A percentile compares a stretch with the other conserved stretches of the same genome.
Evolutionary conservation across 2,888 invertebrate species (phyloP).

Genomic region (Melanophora roralis): DNA sequence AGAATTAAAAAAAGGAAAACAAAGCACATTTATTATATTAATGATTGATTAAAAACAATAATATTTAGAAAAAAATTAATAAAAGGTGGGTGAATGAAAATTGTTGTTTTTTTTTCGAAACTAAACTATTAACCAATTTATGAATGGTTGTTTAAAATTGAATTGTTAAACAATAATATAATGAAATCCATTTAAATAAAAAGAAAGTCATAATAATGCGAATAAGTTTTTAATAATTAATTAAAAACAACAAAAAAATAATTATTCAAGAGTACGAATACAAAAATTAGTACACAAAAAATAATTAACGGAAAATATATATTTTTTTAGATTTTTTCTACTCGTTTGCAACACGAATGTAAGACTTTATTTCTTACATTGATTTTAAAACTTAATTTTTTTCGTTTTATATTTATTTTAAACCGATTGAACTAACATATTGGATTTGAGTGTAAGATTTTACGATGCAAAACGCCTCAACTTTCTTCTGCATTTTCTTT

Average conservation of each 20-base stretch:
- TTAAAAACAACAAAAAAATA: constrained; percentile 65
- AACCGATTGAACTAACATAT: constrained; percentile 30
- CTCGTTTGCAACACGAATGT: constrained; percentile 29
- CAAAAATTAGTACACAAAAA: constrained; percentile 76
- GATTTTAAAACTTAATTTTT: background rate
- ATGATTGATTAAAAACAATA: constrained; percentile 40
- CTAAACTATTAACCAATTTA: constrained; percentile 44
- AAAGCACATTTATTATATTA: constrained; percentile 57
- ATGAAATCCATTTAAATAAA: constrained; percentile 46
- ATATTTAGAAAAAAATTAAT: constrained; percentile 29
- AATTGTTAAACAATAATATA: constrained; percentile 3
- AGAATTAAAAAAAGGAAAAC: constrained; percentile 40
- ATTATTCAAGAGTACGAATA: constrained; percentile 70
- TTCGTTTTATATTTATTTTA: background rate
- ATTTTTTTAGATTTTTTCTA: constrained; percentile 51
- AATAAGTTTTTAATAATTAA: constrained; percentile 39
- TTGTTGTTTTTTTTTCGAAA: constrained; percentile 18
- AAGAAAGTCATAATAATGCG: constrained; percentile 45
- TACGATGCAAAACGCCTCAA: constrained; percentile 55
- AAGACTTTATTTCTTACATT: constrained; percentile 48
- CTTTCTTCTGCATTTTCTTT: constrained; percentile 41
- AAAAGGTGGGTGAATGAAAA: constrained; percentile 45
- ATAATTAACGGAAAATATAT: constrained; percentile 76
- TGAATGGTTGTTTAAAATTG: constrained; percentile 33
- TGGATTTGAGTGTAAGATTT: constrained; percentile 39